Percentiles rank a stretch among this genome's conserved stretches.
Conservation (phyloP, 2,797 vertebrate species). For the Micromesistius poutassou region DNA sequence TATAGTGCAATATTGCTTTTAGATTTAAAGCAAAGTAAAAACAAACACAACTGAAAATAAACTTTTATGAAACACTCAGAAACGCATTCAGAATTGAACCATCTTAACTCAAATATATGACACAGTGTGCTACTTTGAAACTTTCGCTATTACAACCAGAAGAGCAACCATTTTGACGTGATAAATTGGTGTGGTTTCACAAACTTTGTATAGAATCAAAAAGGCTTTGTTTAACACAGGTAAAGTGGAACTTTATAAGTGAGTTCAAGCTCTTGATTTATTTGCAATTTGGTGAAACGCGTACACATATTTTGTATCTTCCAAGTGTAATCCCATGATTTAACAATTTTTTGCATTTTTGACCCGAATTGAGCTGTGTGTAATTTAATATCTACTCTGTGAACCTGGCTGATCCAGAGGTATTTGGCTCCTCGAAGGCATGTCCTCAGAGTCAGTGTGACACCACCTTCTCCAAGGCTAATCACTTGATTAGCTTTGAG, state of each 20-base stretch:
- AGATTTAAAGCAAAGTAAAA: constrained; percentile 22
- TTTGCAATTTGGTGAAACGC: background rate
- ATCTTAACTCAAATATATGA: background rate
- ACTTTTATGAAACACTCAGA: background rate
- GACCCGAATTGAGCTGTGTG: background rate
- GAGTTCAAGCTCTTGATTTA: background rate
- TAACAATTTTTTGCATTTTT: background rate
- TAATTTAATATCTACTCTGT: background rate
- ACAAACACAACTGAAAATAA: constrained; percentile 11
- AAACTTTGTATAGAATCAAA: background rate
- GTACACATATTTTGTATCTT: background rate
- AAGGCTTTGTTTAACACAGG: background rate
- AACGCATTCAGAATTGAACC: background rate
- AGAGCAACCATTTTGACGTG: background rate
- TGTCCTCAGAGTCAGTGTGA: background rate
- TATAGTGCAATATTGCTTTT: constrained; percentile 27
- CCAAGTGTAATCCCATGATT: background rate
- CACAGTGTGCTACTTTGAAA: background rate
- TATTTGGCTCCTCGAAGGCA: background rate
- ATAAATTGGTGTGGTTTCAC: background rate
- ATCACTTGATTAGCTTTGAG: constrained; percentile 3
- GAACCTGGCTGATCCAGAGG: background rate
- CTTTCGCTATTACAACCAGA: constrained; percentile 6
- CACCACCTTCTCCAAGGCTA: background rate
- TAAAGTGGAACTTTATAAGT: background rate